A percentile compares a stretch with the other conserved stretches of the same genome.
Conservation (phyloP, 2,888 invertebrate genomes). For the Cancer borealis region DNA sequence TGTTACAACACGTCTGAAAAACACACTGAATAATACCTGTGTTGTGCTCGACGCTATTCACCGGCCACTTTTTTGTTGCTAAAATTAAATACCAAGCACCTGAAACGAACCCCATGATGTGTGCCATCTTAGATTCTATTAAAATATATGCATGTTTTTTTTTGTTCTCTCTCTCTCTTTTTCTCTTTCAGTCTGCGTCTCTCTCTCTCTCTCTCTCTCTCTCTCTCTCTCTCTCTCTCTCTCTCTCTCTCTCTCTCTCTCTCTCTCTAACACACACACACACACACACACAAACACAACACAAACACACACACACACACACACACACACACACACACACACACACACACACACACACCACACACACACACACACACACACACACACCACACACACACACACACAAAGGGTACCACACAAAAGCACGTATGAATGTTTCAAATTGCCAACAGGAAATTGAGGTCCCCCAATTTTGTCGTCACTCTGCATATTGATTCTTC, state of each 20-base stretch:
- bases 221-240: constrained; percentile 8
- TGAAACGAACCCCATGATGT: not conserved
- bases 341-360: not conserved
- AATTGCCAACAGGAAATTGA: constrained; percentile 41
- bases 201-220: constrained; percentile 33
- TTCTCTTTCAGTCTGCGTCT: not conserved
- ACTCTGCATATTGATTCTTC: constrained; percentile 36
- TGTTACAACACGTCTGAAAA: too few species aligned
- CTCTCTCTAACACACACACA: constrained; percentile 14
- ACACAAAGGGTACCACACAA: constrained; percentile 38
- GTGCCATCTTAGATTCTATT: not conserved
- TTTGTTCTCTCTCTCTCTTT: not conserved
- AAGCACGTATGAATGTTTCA: constrained; percentile 41
- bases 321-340: not conserved
- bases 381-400: constrained; percentile 38
- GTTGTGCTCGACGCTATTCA: too few species aligned
- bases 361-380: constrained; percentile 49
- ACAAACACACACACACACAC: not conserved
- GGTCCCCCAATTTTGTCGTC: constrained; percentile 48
- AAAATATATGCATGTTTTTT: too few species aligned
- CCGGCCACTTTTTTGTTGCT: too few species aligned
- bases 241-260: constrained; percentile 35
- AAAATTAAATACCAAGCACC: too few species aligned
- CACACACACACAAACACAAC: not conserved
- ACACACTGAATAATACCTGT: too few species aligned